Evolutionary conservation across 2,113 vertebrate genomes (phyloP), one percentile per base, ranked within the genome.

Genomic region (Corythoichthys haematopterus): DNA sequence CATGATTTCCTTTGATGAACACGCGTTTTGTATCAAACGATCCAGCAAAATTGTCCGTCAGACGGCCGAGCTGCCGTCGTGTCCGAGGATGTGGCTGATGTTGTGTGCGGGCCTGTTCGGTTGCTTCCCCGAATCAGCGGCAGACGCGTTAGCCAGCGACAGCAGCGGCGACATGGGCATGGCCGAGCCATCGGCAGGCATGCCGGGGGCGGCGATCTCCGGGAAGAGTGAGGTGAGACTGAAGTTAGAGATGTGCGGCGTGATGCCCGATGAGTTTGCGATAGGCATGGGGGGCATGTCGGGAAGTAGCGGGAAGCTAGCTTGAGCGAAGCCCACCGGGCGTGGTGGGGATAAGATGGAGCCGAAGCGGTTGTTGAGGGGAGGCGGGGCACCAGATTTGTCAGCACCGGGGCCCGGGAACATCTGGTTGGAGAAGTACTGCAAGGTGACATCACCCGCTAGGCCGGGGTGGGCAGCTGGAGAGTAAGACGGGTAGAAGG

Each of bases 61-160:
- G 36, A 99, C 94, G 63, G 97, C 94, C 0, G 97, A 99, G 87
- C 94, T 98, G 85, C 97, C 97, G 75, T 98, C 97, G 0, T 99
- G 97, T 75, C 97, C 97, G 73, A 99, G 89, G 72, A 99, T 99
- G 94, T 98, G 97, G 92, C 97, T 99, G 93, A 99, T 99, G 87
- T 99, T 99, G 88, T 99, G 97, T 71, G 97, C 97, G 8, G 97
- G 96, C 46, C 97, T 93, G 80, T 97, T 99, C 16, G 95, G 91
- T 88, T 99, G 97, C 81, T 99, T 99, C 76, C 93, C 91, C 33
- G 96, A 93, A 80, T 99, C 97, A 1, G 95, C 92, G 37, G 94
- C 90, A n/a, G 96, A 94, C 1, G 95, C 90, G 91, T 98, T 98
- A 62, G 95, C 85, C 71, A 99, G 94, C 12, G 96, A 96, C 79